Base-by-base conservation (phyloP, 1,140 invertebrate species). In the Vanessa tameamea region DNA sequence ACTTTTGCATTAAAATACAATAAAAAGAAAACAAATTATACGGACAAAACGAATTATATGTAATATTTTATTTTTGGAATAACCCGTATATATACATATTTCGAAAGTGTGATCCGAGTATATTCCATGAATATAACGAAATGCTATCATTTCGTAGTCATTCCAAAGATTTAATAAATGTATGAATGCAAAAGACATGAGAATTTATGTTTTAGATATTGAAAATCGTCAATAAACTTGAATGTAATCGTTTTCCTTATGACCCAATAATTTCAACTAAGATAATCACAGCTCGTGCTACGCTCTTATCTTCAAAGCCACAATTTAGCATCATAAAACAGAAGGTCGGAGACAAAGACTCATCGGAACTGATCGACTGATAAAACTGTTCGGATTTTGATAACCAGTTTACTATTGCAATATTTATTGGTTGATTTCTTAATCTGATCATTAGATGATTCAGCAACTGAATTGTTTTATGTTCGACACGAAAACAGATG, bases 261-360 rank as follows among this genome's bases (percentile, higher is more conserved):
- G 57, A 61, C 26, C 26, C 57, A 61, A 61, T 37, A 61, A 37
- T 61, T 61, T 37, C 57, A 61, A 37, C n/a, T 15, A 37, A 61
- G 57, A 37, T 61, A 61, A 61, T 37, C 23, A 61, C 57, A 61
- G 57, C 57, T 61, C 57, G 31, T 61, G 31, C 51, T 26, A 59
- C 53, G 37, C 53, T 31, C n/a, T 9, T 55, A 23, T 14, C 55
- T 59, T 14, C 16, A 47, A 51, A 47, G 53, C 66, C 53, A 69
- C 66, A 69, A 69, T 69, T 69, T 69, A 59, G 53, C 16, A 69
- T 47, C 53, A 57, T 69, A 59, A 69, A 69, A 69, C 31, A 11
- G 31, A 69, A 69, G 53, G 53, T 59, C 66, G 66, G 26, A 57
- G 53, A 47, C 57, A 61, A 31, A 31, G 26, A 59, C 14, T 47